Evolutionary conservation across 2,797 vertebrate species (phyloP).

Genomic region (Vultur gryphus): DNA sequence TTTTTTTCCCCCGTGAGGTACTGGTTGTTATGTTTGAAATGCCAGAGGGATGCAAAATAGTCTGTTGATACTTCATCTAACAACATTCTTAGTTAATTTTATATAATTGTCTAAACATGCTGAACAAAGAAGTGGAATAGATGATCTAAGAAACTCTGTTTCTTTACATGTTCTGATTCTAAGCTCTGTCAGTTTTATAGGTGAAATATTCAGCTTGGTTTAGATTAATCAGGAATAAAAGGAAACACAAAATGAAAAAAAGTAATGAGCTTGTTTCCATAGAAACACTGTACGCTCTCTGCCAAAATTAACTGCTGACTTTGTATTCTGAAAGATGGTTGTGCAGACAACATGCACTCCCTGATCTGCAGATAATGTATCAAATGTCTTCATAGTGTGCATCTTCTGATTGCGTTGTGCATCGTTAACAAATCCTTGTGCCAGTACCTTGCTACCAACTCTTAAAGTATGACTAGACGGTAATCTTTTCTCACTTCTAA

Average conservation of each 20-base stretch:
- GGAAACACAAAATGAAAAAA: neutral
- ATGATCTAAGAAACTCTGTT: neutral
- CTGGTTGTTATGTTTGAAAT: neutral
- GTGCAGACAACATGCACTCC: neutral
- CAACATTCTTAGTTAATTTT: neutral
- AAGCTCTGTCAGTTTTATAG: neutral
- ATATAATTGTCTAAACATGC: neutral
- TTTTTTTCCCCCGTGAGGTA: neutral
- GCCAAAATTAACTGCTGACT: conserved; percentile 37
- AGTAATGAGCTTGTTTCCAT: neutral
- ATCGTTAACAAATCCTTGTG: neutral
- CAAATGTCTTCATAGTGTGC: neutral
- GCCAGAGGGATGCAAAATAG: neutral
- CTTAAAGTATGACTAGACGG: neutral
- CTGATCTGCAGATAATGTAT: conserved; percentile 25
- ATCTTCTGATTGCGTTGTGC: neutral
- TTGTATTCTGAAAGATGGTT: neutral
- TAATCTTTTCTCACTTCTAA: neutral
- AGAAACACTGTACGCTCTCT: neutral
- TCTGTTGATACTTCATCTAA: neutral
- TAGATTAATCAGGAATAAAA: neutral
- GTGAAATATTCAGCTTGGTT: neutral
- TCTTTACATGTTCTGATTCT: neutral
- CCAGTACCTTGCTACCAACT: neutral
- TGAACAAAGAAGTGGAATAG: neutral